These are phyloP conservation scores for Diarsia brunnea DNA, from an alignment of 2,888 invertebrate genomes.

Conservation along the genomic window DNA sequence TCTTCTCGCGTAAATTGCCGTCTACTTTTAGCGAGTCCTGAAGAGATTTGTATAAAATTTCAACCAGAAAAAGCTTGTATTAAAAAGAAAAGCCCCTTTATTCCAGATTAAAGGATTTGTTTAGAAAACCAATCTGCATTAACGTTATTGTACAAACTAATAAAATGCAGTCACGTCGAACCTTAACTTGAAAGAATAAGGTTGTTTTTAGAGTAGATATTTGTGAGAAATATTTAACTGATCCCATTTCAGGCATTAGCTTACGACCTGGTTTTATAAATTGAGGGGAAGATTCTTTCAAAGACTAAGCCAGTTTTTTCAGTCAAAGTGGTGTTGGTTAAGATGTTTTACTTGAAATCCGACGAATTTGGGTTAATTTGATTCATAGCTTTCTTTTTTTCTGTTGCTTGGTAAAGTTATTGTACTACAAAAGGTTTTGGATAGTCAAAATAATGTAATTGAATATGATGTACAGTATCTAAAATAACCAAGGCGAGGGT, in stretches of 20 bases:
- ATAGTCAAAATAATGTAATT: too few relatives aligned
- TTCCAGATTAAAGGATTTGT: constrained; percentile 65
- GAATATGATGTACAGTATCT: too few relatives aligned
- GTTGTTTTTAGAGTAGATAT: constrained; percentile 8
- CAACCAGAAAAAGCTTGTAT: constrained; percentile 46
- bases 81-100: constrained; percentile 58
- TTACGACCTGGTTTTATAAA: constrained; percentile 59
- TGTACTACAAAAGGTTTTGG: not conserved
- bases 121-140: constrained; percentile 67
- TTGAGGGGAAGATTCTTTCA: constrained; percentile 48
- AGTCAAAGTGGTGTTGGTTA: constrained; percentile 2
- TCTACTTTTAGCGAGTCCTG: not conserved
- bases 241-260: constrained; percentile 62
- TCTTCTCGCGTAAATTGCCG: not conserved
- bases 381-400: not conserved
- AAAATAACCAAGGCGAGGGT: too few relatives aligned
- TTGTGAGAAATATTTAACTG: not conserved
- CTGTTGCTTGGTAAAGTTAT: not conserved
- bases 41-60: constrained; percentile 42
- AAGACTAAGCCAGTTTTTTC: constrained; percentile 25
- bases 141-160: constrained; percentile 48
- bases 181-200: constrained; percentile 4
- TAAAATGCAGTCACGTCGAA: not conserved
- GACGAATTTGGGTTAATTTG: not conserved
- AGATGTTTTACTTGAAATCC: constrained; percentile 2